Evolutionary conservation across 2,113 vertebrate species (phyloP).

Genomic region (Excalfactoria chinensis): DNA sequence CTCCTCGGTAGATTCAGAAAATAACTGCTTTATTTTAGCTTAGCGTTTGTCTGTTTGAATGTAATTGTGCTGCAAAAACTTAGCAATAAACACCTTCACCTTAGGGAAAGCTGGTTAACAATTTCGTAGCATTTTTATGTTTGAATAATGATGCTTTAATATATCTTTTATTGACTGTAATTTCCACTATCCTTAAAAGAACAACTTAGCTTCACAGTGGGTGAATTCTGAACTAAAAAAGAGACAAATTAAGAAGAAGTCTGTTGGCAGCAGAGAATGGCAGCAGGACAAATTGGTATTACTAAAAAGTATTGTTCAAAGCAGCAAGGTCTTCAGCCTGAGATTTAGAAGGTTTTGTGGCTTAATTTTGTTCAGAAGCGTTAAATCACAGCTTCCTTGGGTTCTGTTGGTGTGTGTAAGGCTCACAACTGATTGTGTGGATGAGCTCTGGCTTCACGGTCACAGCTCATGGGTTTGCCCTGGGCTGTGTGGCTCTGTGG

Average conservation of each 20-base stretch:
- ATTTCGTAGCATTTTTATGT: conserved; percentile 72
- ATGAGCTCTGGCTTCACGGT: background rate
- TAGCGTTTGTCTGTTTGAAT: conserved; percentile 45
- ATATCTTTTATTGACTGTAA: conserved; percentile 64
- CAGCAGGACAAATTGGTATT: background rate
- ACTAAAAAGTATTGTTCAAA: background rate
- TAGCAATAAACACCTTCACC: conserved; percentile 58
- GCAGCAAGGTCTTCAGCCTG: background rate
- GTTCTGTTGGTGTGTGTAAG: background rate
- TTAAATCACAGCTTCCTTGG: background rate
- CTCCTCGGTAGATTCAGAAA: background rate
- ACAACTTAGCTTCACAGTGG: conserved; percentile 60
- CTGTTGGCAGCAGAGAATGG: background rate
- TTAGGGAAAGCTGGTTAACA: conserved; percentile 67
- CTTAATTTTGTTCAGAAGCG: background rate
- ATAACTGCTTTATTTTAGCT: background rate
- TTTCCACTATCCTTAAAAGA: conserved; percentile 55
- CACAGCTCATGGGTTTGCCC: fast-evolving
- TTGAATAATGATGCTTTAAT: conserved; percentile 75
- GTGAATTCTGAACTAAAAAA: conserved; percentile 58
- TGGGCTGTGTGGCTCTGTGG: background rate
- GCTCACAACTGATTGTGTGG: background rate
- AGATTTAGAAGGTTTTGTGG: background rate
- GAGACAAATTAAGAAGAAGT: conserved; percentile 50
- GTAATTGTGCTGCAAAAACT: conserved; percentile 54